Evolutionary conservation across 2,113 vertebrate species (phyloP).

Genomic region (Tachuris rubrigastra): DNA sequence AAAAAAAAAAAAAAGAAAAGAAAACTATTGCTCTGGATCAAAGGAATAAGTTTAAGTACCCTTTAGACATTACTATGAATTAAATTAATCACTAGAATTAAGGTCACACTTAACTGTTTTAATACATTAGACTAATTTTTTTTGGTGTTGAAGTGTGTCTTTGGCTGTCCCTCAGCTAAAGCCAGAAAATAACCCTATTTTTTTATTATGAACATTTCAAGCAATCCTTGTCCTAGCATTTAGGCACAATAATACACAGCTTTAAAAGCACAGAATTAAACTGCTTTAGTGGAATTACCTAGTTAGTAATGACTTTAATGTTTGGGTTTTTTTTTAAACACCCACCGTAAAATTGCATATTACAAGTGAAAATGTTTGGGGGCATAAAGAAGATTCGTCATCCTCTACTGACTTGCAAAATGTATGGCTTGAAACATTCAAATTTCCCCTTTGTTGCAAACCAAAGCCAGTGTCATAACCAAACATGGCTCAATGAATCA

Average conservation of each 20-base stretch:
- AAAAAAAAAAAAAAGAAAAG: neutral
- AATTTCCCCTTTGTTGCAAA: neutral
- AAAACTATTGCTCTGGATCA: neutral
- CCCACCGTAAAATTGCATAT: neutral
- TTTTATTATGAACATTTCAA: neutral
- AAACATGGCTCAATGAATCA: neutral
- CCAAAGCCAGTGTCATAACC: neutral
- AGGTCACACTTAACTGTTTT: neutral
- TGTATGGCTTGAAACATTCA: neutral
- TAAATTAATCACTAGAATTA: neutral
- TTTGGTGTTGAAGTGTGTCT: neutral
- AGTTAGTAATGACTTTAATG: neutral
- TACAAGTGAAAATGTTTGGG: neutral
- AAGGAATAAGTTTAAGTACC: neutral
- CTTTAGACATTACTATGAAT: neutral
- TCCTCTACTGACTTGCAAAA: neutral
- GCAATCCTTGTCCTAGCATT: neutral
- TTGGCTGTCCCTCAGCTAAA: neutral
- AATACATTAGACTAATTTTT: neutral
- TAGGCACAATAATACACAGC: neutral
- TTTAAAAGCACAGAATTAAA: slow-evolving; percentile 8
- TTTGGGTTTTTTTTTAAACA: neutral
- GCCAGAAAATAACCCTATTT: neutral
- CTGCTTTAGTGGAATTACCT: neutral
- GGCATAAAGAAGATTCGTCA: neutral